These are phyloP conservation scores for Progne subis DNA, from an alignment of 2,113 vertebrate species.

Conservation along the genomic window DNA sequence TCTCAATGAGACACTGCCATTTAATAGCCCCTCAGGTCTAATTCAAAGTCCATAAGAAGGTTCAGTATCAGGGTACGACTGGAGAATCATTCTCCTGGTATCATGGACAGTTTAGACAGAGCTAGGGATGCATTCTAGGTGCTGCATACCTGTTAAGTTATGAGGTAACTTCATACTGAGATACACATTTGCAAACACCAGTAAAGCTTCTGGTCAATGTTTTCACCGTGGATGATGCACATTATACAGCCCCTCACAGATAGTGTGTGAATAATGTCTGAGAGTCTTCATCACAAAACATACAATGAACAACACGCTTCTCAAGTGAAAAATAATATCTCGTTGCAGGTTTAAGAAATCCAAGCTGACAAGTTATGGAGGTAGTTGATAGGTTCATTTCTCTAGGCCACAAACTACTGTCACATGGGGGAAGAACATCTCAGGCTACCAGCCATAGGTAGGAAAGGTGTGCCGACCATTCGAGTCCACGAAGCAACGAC, in stretches of 20 bases:
- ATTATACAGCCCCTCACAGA: neutral
- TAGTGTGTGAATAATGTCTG: neutral
- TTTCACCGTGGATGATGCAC: accelerated
- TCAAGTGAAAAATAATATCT: neutral
- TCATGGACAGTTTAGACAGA: neutral
- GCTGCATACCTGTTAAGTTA: neutral
- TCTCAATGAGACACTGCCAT: neutral
- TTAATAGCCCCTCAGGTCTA: neutral
- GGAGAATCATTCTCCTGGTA: neutral
- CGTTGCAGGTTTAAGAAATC: neutral
- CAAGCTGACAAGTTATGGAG: neutral
- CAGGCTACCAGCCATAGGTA: neutral
- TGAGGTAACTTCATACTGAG: neutral
- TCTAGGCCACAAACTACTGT: neutral
- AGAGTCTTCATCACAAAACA: neutral
- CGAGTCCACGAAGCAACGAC: neutral
- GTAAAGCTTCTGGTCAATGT: neutral
- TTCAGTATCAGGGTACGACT: neutral
- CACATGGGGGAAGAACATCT: neutral
- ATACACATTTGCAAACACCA: neutral
- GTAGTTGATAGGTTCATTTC: neutral
- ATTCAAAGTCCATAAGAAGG: neutral
- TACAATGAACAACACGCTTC: accelerated
- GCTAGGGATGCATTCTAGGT: neutral
- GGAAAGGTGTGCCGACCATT: neutral